Percentiles rank a stretch among this genome's conserved stretches.
Conservation (phyloP, 2,113 vertebrate genomes). For the Platysteira castanea region DNA sequence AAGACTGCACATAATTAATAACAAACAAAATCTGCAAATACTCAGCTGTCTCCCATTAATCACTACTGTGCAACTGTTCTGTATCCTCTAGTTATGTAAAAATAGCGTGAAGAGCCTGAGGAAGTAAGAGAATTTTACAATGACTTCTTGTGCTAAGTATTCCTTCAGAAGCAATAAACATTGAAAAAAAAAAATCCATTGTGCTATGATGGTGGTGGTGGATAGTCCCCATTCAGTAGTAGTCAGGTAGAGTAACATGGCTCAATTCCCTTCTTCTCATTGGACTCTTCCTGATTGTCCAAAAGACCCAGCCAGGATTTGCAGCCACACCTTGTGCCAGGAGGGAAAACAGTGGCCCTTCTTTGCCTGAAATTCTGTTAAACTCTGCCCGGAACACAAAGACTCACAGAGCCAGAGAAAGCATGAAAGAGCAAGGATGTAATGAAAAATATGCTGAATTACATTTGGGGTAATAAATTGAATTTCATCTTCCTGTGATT, state of each 20-base stretch:
- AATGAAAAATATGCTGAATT: not conserved
- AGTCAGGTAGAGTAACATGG: not conserved
- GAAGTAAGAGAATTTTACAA: not conserved
- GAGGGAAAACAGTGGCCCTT: not conserved
- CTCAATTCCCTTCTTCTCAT: accelerated
- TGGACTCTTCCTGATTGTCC: not conserved
- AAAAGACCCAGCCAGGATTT: not conserved
- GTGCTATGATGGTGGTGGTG: not conserved
- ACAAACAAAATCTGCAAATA: not conserved
- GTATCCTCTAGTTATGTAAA: not conserved
- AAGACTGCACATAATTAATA: not conserved
- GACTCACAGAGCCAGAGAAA: not conserved
- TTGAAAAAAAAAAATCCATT: not conserved
- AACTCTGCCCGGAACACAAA: not conserved
- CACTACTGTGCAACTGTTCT: not conserved
- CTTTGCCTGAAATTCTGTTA: not conserved
- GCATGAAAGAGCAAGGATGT: accelerated
- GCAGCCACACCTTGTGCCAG: not conserved
- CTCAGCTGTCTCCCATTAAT: not conserved
- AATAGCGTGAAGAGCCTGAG: not conserved
- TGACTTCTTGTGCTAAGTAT: not conserved
- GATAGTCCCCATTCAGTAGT: not conserved
- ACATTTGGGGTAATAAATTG: not conserved
- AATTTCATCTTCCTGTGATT: not conserved
- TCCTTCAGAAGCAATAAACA: not conserved